Conservation (phyloP, 2,888 invertebrate genomes). For the Heliconius charithonia region DNA sequence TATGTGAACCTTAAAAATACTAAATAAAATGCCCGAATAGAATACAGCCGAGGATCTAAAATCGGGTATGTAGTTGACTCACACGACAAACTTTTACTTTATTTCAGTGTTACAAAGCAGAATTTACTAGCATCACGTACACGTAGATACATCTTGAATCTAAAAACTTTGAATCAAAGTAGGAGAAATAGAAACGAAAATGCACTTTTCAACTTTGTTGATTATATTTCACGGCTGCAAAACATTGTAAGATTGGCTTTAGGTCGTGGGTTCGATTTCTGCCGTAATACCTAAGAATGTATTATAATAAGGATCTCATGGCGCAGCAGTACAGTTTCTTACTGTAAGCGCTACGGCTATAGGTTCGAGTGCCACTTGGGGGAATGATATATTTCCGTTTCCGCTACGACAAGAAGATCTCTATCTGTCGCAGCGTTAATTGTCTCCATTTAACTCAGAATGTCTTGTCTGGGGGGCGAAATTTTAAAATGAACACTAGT, state of each 20-base stretch:
- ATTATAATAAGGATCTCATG: neutral
- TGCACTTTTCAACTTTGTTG: neutral
- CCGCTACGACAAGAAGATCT: neutral
- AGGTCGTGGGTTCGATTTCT: neutral
- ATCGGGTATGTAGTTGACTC: constrained; percentile 34
- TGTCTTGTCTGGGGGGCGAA: too few relatives aligned
- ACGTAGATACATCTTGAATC: constrained; percentile 17
- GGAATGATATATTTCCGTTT: neutral
- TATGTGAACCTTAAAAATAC: neutral
- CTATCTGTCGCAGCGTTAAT: neutral
- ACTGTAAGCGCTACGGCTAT: neutral
- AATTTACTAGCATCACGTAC: constrained; percentile 40
- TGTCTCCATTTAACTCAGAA: neutral
- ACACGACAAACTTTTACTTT: constrained; percentile 39
- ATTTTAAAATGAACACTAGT: too few relatives aligned
- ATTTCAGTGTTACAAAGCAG: constrained; percentile 39
- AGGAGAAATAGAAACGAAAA: constrained; percentile 12
- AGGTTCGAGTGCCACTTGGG: neutral
- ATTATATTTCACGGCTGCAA: neutral
- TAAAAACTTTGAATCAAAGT: constrained; percentile 36
- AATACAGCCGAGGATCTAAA: neutral
- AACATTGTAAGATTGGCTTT: neutral
- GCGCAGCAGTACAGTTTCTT: neutral
- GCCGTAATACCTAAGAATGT: neutral
- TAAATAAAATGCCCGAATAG: constrained; percentile 23